Percentiles rank a stretch among this genome's conserved stretches.
Conservation (phyloP, 1,140 invertebrate genomes). For the Probaryconus sp. region DNA sequence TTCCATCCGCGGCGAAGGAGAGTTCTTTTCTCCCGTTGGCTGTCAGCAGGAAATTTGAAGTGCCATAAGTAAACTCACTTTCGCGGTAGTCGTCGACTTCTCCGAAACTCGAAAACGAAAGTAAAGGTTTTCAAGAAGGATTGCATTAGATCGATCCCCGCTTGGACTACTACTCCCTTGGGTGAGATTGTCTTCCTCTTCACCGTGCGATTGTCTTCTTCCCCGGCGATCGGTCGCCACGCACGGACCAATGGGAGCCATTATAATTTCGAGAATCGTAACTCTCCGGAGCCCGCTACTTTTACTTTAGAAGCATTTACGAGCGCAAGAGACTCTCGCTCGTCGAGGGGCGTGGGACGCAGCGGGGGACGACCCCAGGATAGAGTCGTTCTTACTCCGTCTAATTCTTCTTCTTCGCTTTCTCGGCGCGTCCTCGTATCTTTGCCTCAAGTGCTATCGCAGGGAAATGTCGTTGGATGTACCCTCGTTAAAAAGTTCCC, state of each 20-base stretch:
- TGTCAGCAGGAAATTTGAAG: slow-evolving; percentile 43
- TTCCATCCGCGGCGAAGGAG: not conserved
- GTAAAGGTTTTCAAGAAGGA: slow-evolving; percentile 22
- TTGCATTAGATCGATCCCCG: slow-evolving; percentile 50
- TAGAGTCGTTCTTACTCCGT: slow-evolving; percentile 19
- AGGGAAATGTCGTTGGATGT: slow-evolving; percentile 17
- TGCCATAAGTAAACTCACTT: slow-evolving; percentile 45
- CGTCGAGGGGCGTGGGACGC: not conserved
- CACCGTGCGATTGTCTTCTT: not conserved
- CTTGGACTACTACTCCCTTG: slow-evolving; percentile 48
- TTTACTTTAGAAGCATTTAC: slow-evolving; percentile 45
- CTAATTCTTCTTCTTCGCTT: not conserved
- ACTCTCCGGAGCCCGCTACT: slow-evolving; percentile 52
- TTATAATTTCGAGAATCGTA: slow-evolving; percentile 56
- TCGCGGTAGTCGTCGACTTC: not conserved
- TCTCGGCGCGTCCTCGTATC: not conserved
- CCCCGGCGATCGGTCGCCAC: slow-evolving; percentile 43
- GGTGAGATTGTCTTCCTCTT: slow-evolving; percentile 38
- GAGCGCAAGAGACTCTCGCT: slow-evolving; percentile 20
- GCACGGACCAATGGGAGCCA: slow-evolving; percentile 32
- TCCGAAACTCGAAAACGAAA: not conserved
- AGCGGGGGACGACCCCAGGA: slow-evolving; percentile 13
- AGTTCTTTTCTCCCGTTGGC: slow-evolving; percentile 16
- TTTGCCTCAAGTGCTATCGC: not conserved
- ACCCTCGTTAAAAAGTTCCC: slow-evolving; percentile 26